Conservation (phyloP, 1,140 invertebrate genomes). For the Drosophila neocordata region DNA sequence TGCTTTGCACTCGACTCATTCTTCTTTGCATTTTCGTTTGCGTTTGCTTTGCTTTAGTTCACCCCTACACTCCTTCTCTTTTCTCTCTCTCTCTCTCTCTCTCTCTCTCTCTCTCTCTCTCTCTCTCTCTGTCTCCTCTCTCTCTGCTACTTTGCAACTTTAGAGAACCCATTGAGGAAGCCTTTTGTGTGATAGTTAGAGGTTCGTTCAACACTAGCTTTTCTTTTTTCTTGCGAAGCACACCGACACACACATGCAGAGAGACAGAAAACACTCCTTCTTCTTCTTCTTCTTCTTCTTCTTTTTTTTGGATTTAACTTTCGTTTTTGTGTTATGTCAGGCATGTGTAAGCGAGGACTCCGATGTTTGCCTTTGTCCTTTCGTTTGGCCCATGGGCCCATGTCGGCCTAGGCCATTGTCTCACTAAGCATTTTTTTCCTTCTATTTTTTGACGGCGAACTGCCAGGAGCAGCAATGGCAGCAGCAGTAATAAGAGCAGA, state of each 20-base stretch:
- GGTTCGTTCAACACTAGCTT: conserved; percentile 23
- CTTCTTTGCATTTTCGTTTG: conserved; percentile 22
- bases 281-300: background rate
- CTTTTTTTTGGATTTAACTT: conserved; percentile 49
- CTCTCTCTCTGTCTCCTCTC: too few relatives aligned
- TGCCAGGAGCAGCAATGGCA: conserved; percentile 1
- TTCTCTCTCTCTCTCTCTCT: too few relatives aligned
- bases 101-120: too few relatives aligned
- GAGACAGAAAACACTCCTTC: background rate
- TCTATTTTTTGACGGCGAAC: conserved; percentile 22
- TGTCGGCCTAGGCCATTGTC: conserved; percentile 68
- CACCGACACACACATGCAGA: conserved; percentile 15
- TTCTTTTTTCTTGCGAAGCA: conserved; percentile 23
- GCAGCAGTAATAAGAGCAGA: conserved; percentile 4
- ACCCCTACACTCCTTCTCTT: conserved; percentile 14
- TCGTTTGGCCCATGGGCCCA: conserved; percentile 59
- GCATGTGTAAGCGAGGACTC: conserved; percentile 52
- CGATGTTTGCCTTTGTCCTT: conserved; percentile 53
- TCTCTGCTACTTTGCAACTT: conserved; percentile 48
- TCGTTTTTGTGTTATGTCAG: conserved; percentile 68
- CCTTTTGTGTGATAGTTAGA: conserved; percentile 64
- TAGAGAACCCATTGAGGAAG: conserved; percentile 62
- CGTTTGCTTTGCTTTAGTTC: conserved; percentile 11
- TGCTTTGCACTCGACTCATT: conserved; percentile 64
- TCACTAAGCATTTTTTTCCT: conserved; percentile 30